Evolutionary conservation across 2,797 vertebrate genomes (phyloP).

Genomic region (Gymnocypris eckloni): DNA sequence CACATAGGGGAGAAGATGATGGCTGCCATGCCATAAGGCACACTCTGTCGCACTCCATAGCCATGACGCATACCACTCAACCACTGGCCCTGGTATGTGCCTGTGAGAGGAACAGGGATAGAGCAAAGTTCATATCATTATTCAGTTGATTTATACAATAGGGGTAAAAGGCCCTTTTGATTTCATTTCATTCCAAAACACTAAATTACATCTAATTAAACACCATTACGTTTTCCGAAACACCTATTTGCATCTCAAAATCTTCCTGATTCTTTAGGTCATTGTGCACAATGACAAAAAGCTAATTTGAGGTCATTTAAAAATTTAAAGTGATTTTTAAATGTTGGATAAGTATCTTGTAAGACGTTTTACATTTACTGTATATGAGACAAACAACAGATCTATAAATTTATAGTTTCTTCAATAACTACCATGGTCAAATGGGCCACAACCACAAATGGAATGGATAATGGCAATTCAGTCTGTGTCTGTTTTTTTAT

Average conservation of each 20-base stretch:
- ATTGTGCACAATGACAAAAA: not conserved
- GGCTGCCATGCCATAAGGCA: constrained; percentile 98
- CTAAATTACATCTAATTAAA: not conserved
- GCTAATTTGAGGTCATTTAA: not conserved
- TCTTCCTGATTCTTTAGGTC: not conserved
- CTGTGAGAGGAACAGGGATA: constrained; percentile 70
- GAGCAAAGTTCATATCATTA: constrained; percentile 6
- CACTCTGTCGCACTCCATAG: constrained; percentile 96
- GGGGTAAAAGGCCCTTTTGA: not conserved
- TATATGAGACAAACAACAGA: not conserved
- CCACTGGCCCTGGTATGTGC: constrained; percentile 98
- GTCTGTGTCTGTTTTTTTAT: not conserved
- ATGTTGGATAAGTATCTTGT: not conserved
- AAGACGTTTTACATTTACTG: not conserved
- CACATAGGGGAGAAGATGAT: constrained; percentile 97
- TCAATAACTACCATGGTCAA: not conserved
- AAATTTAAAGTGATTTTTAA: not conserved
- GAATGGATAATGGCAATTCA: not conserved
- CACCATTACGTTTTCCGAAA: not conserved
- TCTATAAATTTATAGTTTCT: not conserved
- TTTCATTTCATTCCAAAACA: not conserved
- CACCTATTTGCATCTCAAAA: not conserved
- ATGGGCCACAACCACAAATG: not conserved
- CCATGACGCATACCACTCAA: constrained; percentile 95
- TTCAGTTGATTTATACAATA: not conserved